Conservation (phyloP, 2,797 vertebrate species). For the Tenualosa thibaudeaui region DNA sequence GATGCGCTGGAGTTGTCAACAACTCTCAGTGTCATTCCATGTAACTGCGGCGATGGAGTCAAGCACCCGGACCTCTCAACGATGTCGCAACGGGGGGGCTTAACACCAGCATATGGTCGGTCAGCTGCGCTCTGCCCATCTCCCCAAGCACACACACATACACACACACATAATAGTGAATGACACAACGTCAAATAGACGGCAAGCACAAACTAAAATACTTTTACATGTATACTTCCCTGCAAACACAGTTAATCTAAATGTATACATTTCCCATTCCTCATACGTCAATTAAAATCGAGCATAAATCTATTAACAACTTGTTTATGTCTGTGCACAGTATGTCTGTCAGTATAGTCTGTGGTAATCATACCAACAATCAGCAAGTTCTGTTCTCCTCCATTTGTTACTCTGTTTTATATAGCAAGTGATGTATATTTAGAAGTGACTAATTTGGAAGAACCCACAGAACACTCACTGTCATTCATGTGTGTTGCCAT, state of each 20-base stretch:
- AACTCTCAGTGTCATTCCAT: neutral
- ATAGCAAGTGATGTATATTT: neutral
- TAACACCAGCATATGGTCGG: constrained; percentile 48
- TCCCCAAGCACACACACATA: constrained; percentile 5
- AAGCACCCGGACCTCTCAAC: neutral
- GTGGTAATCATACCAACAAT: neutral
- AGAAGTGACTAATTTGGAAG: neutral
- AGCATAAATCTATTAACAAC: neutral
- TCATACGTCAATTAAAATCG: neutral
- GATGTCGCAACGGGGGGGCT: constrained; percentile 40
- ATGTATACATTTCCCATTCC: neutral
- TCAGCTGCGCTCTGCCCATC: constrained; percentile 32
- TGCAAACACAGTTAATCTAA: neutral
- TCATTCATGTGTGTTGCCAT: no score
- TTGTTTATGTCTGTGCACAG: neutral
- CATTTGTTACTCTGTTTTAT: neutral
- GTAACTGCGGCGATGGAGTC: neutral
- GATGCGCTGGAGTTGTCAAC: constrained; percentile 26
- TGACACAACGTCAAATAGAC: neutral
- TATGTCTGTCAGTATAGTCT: no score
- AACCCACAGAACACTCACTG: no score
- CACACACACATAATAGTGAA: neutral
- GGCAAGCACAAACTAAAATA: neutral
- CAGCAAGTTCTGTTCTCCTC: neutral
- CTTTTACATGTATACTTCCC: neutral